These are phyloP conservation scores for Phodopus roborovskii DNA, from an alignment of 2,113 vertebrate species.

Conservation along the genomic window DNA sequence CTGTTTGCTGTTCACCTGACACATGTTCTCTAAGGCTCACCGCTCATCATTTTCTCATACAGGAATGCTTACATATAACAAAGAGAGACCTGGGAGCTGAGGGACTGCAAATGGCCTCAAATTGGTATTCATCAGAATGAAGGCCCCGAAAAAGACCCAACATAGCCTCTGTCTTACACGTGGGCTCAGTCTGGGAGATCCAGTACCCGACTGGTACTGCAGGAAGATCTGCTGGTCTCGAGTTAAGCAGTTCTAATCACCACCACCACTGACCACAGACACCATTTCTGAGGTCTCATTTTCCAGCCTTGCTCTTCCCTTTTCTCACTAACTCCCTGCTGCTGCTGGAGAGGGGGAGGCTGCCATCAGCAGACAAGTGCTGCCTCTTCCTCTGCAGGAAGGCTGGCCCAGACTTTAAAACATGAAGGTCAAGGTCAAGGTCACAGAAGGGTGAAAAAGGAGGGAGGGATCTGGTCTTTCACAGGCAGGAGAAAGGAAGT, in stretches of 20 bases:
- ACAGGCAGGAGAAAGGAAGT: not conserved
- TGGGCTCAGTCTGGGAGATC: not conserved
- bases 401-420: not conserved
- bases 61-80: not conserved
- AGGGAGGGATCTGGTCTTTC: not conserved
- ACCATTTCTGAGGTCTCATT: no score
- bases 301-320: not conserved
- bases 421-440: not conserved
- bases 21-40: not conserved
- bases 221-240: not conserved
- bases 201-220: not conserved
- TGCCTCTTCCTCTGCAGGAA: not conserved
- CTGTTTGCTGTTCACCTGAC: not conserved
- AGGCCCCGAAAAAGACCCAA: not conserved
- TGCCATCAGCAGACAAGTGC: not conserved
- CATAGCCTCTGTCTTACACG: not conserved
- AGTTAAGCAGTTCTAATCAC: not conserved
- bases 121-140: slow-evolving; percentile 19
- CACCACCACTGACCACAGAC: not conserved
- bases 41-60: not conserved
- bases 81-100: not conserved
- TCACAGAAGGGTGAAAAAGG: not conserved
- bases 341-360: not conserved
- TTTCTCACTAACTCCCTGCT: not conserved
- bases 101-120: not conserved